phyloP scores from a whole-genome alignment of 2,888 invertebrate genomes.

The Timema podura region DNA sequence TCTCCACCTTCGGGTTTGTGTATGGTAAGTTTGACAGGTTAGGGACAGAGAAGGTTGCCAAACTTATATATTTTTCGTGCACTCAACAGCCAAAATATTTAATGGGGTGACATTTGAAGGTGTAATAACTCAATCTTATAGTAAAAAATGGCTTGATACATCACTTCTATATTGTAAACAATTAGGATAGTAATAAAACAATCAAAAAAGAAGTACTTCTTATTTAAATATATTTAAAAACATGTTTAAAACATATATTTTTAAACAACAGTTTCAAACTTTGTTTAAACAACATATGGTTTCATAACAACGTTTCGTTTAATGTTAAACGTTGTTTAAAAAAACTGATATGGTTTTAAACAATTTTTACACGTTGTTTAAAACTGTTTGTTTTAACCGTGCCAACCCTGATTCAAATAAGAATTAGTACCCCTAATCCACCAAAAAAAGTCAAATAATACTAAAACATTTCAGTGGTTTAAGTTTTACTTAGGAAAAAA shows the following conservation, averaged over 20 bases:
- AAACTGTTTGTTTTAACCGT: neutral
- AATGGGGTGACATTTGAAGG: neutral
- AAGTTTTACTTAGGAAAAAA: too few species aligned
- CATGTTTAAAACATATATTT: neutral
- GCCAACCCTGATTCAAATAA: slow-evolving; percentile 3
- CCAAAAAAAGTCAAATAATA: too few species aligned
- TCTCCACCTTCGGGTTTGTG: neutral
- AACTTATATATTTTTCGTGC: slow-evolving; percentile 10
- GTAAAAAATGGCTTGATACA: too few species aligned
- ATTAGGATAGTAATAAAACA: neutral
- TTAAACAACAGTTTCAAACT: too few species aligned
- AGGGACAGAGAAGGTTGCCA: slow-evolving; percentile 1
- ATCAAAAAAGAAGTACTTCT: neutral
- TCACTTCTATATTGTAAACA: neutral
- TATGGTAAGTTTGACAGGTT: neutral
- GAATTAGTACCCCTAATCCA: too few species aligned
- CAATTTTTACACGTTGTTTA: neutral
- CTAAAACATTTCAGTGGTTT: too few species aligned
- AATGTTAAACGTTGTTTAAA: too few species aligned
- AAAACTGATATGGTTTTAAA: slow-evolving; percentile 2
- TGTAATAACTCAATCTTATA: neutral
- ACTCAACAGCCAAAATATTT: neutral
- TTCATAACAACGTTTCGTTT: too few species aligned
- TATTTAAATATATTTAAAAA: neutral
- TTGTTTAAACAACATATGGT: too few species aligned